Conservation (phyloP, 2,888 invertebrate genomes). For the Drosophila neotestacea region DNA sequence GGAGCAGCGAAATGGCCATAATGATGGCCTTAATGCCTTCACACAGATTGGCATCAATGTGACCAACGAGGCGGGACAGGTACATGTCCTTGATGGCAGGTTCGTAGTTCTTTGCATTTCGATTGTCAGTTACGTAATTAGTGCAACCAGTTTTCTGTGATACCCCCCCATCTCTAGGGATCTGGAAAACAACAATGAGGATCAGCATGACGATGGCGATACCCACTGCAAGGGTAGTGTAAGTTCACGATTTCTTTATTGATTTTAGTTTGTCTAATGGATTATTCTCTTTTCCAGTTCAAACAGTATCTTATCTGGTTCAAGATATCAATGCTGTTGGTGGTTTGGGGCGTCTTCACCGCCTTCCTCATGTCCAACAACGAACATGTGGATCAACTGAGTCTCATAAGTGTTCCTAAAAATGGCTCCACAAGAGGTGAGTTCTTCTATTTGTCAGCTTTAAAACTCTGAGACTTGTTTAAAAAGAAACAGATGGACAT, state of each 20-base stretch:
- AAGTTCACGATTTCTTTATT: background rate
- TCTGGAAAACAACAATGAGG: conserved; percentile 83
- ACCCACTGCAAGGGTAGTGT: conserved; percentile 70
- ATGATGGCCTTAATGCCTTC: conserved; percentile 60
- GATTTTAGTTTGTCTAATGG: background rate
- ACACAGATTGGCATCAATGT: conserved; percentile 84
- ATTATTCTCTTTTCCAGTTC: conserved; percentile 46
- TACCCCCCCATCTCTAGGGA: conserved; percentile 74
- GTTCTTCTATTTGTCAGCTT: conserved; percentile 1
- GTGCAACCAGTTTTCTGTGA: conserved; percentile 81
- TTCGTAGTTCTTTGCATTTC: conserved; percentile 72
- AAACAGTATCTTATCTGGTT: conserved; percentile 83
- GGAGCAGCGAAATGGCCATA: conserved; percentile 65
- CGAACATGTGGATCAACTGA: conserved; percentile 88
- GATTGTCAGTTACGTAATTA: conserved; percentile 78
- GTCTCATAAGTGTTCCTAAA: conserved; percentile 87
- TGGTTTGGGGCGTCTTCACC: conserved; percentile 90
- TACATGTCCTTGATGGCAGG: conserved; percentile 82
- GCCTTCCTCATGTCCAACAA: conserved; percentile 89
- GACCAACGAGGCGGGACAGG: conserved; percentile 84
- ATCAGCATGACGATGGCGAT: conserved; percentile 81
- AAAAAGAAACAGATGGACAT: too few relatives aligned
- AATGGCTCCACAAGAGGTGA: conserved; percentile 74
- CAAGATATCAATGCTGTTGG: conserved; percentile 87
- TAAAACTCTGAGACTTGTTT: too few relatives aligned